Base-by-base conservation (phyloP, 2,113 vertebrate species). In the Rhinogobius similis region DNA sequence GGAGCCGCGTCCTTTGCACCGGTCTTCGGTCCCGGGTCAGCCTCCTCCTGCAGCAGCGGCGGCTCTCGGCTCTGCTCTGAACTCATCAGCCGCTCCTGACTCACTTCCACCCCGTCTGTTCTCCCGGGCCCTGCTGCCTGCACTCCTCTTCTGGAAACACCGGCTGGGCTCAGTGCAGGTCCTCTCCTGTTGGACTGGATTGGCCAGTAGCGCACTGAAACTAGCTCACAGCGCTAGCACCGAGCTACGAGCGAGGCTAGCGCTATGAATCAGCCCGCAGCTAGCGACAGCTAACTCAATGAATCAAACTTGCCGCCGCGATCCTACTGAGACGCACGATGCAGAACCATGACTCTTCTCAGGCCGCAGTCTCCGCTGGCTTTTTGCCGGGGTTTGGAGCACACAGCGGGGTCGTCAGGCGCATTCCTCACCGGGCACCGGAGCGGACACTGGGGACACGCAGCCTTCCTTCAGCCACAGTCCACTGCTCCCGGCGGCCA, bases 51-150 rank as follows among this genome's bases (percentile, higher is more conserved):
- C 93, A 93, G 83, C 93, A 88, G 89, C 90, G 91, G 92, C 92
- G 91, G 92, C 89, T 91, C 92, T 91, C 85, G 90, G 91, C 87
- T 93, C 93, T 91, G 93, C 67, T 93, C 93, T 91, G 93, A 94
- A 94, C 92, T 94, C 93, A 94, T 94, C 92, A 91, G 93, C 93
- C 90, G 93, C 89, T 89, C 90, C 92, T 92, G 88, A 90, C 89
- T 92, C 90, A 88, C 93, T 86, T 86, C 87, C 82, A 86, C 91
- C 82, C 90, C 90, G 87, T 91, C 91, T 78, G 75, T 92, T 92
- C 91, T 92, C 91, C 88, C 83, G 72, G 82, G 85, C 88, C 87
- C 89, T 88, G 77, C 88, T 85, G 87, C 86, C 85, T 67, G 85
- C 76, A 38, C 78, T 80, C 77, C 67, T 77, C 59, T 63, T 56